phyloP scores from a whole-genome alignment of 2,797 vertebrate genomes.

The Coendou prehensilis region DNA sequence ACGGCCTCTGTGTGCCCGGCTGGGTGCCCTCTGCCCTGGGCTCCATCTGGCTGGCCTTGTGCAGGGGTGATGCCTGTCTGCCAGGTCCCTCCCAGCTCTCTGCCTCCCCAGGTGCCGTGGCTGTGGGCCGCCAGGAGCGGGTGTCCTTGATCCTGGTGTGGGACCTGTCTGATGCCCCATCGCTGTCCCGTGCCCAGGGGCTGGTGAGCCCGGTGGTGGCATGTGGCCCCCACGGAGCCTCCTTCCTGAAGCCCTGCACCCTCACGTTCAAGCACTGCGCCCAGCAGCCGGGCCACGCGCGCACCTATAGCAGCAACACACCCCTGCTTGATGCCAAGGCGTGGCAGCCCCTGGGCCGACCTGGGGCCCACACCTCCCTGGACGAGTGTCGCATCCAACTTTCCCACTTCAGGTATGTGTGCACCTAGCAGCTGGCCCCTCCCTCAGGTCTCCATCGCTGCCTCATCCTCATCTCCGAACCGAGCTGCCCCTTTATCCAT shows the following conservation, averaged over 20 bases:
- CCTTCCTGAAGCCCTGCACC: slow-evolving; percentile 81
- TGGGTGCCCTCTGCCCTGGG: neutral
- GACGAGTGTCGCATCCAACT: slow-evolving; percentile 80
- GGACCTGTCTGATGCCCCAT: slow-evolving; percentile 79
- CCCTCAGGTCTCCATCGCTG: rapidly evolving
- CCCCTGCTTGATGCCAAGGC: slow-evolving; percentile 69
- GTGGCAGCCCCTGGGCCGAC: slow-evolving; percentile 72
- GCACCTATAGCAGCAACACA: slow-evolving; percentile 75
- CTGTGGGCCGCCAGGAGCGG: slow-evolving; percentile 80
- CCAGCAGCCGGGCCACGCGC: slow-evolving; percentile 55
- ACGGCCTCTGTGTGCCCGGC: neutral
- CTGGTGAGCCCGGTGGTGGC: slow-evolving; percentile 84
- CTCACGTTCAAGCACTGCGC: slow-evolving; percentile 84
- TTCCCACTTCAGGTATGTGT: slow-evolving; percentile 82
- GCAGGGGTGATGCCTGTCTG: neutral
- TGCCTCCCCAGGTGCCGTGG: slow-evolving; percentile 76
- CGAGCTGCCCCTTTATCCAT: neutral
- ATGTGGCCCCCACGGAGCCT: slow-evolving; percentile 76
- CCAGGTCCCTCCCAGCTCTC: neutral
- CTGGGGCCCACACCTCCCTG: slow-evolving; percentile 33
- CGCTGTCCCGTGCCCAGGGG: slow-evolving; percentile 69
- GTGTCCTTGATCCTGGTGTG: slow-evolving; percentile 83
- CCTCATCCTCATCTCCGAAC: neutral
- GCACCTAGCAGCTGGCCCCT: neutral
- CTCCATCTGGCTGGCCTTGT: neutral